Percentiles rank a stretch among this genome's conserved stretches.
These are phyloP conservation scores for Drosophila neocordata DNA, from an alignment of 1,140 invertebrate species.

Conservation along the genomic window DNA sequence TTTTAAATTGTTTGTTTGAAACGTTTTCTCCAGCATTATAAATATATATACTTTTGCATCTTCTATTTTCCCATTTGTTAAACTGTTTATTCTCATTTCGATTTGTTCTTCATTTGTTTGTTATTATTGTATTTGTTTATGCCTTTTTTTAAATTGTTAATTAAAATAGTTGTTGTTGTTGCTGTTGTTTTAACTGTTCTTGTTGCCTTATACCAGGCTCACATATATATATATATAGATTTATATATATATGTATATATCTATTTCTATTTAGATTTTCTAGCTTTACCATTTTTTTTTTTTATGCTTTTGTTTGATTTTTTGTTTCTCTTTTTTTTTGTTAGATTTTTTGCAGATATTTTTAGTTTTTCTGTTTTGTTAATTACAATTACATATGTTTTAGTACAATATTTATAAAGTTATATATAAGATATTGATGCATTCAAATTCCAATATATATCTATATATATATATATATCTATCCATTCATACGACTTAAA, in stretches of 20 bases:
- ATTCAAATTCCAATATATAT: conserved; percentile 47
- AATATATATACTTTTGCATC: conserved; percentile 37
- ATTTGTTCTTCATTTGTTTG: conserved; percentile 29
- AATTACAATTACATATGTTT: conserved; percentile 64
- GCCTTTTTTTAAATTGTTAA: conserved; percentile 59
- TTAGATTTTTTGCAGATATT: conserved; percentile 54
- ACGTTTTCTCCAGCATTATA: conserved; percentile 45
- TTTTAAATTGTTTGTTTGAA: conserved; percentile 55
- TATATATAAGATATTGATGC: conserved; percentile 54
- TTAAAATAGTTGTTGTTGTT: conserved; percentile 74
- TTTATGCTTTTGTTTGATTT: conserved; percentile 53
- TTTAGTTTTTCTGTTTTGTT: conserved; percentile 45
- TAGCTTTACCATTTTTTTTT: conserved; percentile 69
- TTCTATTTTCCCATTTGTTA: conserved; percentile 38
- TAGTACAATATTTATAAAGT: conserved; percentile 71
- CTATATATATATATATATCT: conserved; percentile 43
- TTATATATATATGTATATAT: conserved; percentile 46
- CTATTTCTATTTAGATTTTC: conserved; percentile 74
- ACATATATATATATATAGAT: conserved; percentile 37
- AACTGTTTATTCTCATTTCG: conserved; percentile 35
- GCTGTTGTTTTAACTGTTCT: conserved; percentile 21
- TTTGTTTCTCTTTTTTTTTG: conserved; percentile 20
- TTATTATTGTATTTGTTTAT: conserved; percentile 30
- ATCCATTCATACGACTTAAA: conserved; percentile 55
- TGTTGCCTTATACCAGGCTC: conserved; percentile 41